Evolutionary conservation across 2,113 vertebrate genomes (phyloP).

Genomic region (Thunnus maccoyii): DNA sequence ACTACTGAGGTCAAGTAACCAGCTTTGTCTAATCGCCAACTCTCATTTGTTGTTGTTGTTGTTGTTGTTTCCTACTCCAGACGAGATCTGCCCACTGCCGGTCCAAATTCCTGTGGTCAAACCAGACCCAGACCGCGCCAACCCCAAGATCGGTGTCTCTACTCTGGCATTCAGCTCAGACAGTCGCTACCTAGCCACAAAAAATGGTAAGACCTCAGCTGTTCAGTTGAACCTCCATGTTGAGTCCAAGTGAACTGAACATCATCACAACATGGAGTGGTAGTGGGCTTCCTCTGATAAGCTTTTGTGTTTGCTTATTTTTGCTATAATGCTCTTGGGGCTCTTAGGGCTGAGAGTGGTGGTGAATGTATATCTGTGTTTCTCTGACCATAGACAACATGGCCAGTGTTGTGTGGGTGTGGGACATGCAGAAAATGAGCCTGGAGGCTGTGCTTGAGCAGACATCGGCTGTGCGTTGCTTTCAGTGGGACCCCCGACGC

Average conservation of each 20-base stretch:
- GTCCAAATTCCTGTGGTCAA: slow-evolving; percentile 89
- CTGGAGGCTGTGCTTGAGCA: slow-evolving; percentile 91
- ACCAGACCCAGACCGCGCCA: slow-evolving; percentile 92
- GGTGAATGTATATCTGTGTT: slow-evolving; percentile 24
- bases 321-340: background rate
- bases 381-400: slow-evolving; percentile 87
- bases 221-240: background rate
- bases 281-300: too few relatives aligned
- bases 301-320: background rate
- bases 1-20: background rate
- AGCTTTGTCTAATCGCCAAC: background rate
- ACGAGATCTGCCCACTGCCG: slow-evolving; percentile 88
- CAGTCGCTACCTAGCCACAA: slow-evolving; percentile 94
- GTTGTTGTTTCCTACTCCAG: slow-evolving; percentile 77
- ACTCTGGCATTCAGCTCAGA: slow-evolving; percentile 93
- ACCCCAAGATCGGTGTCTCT: slow-evolving; percentile 94
- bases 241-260: background rate
- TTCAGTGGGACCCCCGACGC: slow-evolving; percentile 92
- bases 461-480: slow-evolving; percentile 85
- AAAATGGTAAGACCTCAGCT: slow-evolving; percentile 86
- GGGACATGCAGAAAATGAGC: slow-evolving; percentile 91
- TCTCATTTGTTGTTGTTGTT: background rate
- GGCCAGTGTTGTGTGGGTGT: slow-evolving; percentile 92
- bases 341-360: background rate
- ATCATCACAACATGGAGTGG: too few relatives aligned